These are phyloP conservation scores for Dromaius novaehollandiae DNA, from an alignment of 2,113 vertebrate genomes.

Conservation along the genomic window DNA sequence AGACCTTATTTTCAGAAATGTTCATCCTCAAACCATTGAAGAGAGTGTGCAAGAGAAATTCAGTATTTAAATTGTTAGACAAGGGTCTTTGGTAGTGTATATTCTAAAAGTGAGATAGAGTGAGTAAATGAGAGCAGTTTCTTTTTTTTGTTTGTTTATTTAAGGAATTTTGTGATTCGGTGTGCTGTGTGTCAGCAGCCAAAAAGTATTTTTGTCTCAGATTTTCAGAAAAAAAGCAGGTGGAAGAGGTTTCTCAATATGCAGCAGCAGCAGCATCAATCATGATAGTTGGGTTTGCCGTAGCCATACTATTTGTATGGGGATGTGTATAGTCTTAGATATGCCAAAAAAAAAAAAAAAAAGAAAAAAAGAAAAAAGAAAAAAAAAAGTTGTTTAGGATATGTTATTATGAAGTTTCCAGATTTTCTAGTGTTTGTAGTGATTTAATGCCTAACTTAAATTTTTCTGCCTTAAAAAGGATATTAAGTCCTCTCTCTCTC, in stretches of 20 bases:
- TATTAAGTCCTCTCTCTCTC: background rate
- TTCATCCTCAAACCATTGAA: background rate
- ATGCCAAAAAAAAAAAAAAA: background rate
- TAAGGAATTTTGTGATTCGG: constrained; percentile 26
- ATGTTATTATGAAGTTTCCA: background rate
- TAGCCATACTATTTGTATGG: background rate
- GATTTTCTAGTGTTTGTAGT: background rate
- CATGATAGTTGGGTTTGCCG: background rate
- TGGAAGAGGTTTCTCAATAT: background rate
- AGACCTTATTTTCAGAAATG: background rate
- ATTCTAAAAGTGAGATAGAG: background rate
- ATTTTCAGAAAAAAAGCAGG: background rate
- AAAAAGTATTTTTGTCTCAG: background rate
- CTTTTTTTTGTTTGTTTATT: constrained; percentile 8
- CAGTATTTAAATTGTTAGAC: background rate
- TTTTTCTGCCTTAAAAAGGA: background rate
- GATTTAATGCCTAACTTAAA: background rate
- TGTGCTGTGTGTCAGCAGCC: background rate
- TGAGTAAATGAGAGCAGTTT: background rate
- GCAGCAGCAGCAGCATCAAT: background rate
- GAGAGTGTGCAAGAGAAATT: background rate
- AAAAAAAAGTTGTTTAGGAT: background rate
- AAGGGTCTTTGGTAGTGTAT: background rate
- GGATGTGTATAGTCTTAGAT: background rate
- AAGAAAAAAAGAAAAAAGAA: too few relatives aligned